Evolutionary conservation across 2,888 invertebrate species (phyloP), one percentile per base, ranked within the genome.

Genomic region (Villa cingulata): DNA sequence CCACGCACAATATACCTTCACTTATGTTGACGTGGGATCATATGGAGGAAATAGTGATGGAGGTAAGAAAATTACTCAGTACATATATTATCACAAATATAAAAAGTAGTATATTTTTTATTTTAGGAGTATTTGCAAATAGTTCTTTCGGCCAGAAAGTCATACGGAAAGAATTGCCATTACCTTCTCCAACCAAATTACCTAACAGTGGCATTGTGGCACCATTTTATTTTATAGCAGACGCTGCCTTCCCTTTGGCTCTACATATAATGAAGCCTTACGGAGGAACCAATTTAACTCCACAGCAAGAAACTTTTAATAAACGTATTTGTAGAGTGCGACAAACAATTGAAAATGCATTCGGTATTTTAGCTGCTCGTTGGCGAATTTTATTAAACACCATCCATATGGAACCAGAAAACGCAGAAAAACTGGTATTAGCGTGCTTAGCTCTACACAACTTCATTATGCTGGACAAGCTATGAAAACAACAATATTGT

Each of bases 1-100:
- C 48, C 58, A 60, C 50, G 55, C 55, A 4, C 53, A 58, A 15
- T 62, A 61, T 51, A 50, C 12, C 3, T 34, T 43, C 23, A 43
- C 42, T 2, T 18, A 32, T 10, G 32, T 43, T n/a, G 42, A 34
- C 34, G 15, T 43, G 1, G 42, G 42, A 19, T 32, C 32, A 15
- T 43, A 34, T 43, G 42, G 42, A 18, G 14, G 42, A 32, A 32
- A 43, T 18, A 43, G 42, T 34, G 42, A 34, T 16, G 34, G 42
- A 19, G 29, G 32, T 42, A 32, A 40, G 15, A 6, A 40, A 29
- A 23, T 6, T 23, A 7, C 23, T 6, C n/a, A n/a, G n/a, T n/a
- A 23, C 23, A 4, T 6, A 23, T 23, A 23, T 23, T 23, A 23
- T 23, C 7, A 23, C 23, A 23, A 23, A 23, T 7, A 23, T n/a